Conservation (phyloP, 1,140 invertebrate genomes). For the Sycophaga agraensis region DNA sequence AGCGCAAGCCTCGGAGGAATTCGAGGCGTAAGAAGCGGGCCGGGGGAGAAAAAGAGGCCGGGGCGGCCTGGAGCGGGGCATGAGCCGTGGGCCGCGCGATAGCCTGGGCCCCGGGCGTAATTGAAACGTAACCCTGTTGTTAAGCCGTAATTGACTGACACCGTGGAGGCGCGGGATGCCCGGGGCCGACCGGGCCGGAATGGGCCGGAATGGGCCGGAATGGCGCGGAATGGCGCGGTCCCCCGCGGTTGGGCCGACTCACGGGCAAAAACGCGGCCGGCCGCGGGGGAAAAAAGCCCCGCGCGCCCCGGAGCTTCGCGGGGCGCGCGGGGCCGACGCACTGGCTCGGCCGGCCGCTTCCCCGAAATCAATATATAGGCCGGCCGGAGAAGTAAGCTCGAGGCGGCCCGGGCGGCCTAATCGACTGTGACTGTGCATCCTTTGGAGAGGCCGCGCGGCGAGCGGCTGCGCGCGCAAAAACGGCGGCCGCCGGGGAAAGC, state of each 20-base stretch:
- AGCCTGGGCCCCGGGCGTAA: slow-evolving; percentile 37
- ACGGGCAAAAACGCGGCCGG: slow-evolving; percentile 45
- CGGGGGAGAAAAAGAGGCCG: not conserved
- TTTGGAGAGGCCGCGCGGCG: not conserved
- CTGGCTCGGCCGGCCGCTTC: not conserved
- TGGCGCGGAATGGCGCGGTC: too few relatives aligned
- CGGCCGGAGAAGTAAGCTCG: not conserved
- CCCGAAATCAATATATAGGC: slow-evolving; percentile 5
- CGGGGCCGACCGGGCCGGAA: slow-evolving; percentile 36
- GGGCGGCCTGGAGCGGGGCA: too few relatives aligned
- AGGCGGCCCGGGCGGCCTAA: not conserved
- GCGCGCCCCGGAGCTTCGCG: too few relatives aligned
- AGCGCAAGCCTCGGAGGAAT: not conserved
- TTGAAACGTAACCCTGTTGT: slow-evolving; percentile 56
- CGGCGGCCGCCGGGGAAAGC: not conserved
- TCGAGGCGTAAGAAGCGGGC: not conserved
- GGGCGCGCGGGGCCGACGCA: too few relatives aligned
- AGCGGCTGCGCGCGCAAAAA: not conserved
- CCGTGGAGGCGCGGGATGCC: slow-evolving; percentile 32
- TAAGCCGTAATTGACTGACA: slow-evolving; percentile 53
- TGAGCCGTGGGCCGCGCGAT: not conserved
- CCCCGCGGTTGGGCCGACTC: slow-evolving; percentile 29
- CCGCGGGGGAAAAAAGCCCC: slow-evolving; percentile 36
- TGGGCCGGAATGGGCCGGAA: too few relatives aligned
- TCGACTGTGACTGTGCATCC: slow-evolving; percentile 14